Evolutionary conservation across 1,140 invertebrate species (phyloP).

Genomic region (Oscheius sp.): DNA sequence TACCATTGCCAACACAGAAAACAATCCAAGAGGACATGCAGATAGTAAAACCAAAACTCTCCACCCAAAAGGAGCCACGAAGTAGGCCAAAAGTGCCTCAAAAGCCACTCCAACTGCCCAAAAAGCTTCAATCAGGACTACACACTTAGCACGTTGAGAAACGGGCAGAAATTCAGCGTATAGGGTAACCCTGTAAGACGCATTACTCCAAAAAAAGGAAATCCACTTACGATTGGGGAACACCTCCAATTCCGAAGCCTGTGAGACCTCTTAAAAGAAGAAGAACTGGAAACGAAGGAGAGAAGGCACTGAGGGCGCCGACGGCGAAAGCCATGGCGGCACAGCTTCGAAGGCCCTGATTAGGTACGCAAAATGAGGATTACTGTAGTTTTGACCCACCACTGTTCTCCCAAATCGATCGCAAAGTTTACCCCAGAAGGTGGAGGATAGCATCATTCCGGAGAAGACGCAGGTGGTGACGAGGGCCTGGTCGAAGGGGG

Average conservation of each 20-base stretch:
- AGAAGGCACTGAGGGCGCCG: constrained; percentile 82
- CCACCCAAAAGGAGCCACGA: constrained; percentile 85
- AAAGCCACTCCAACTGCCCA: constrained; percentile 81
- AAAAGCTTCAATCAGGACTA: constrained; percentile 90
- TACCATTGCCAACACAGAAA: constrained; percentile 66
- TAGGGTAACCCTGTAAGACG: constrained; percentile 77
- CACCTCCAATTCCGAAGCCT: constrained; percentile 91
- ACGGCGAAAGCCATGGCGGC: constrained; percentile 84
- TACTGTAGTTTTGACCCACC: constrained; percentile 66
- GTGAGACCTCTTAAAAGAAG: constrained; percentile 83
- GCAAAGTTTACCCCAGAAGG: constrained; percentile 90
- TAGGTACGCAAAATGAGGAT: constrained; percentile 39
- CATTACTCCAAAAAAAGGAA: background rate
- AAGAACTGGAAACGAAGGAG: constrained; percentile 86
- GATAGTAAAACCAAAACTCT: constrained; percentile 83
- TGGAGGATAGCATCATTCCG: constrained; percentile 93
- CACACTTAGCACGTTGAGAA: constrained; percentile 87
- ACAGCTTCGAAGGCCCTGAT: constrained; percentile 79
- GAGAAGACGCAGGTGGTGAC: constrained; percentile 82
- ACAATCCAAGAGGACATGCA: constrained; percentile 79
- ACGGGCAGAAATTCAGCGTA: constrained; percentile 92
- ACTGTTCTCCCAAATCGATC: constrained; percentile 85
- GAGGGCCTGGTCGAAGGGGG: constrained; percentile 70
- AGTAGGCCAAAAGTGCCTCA: constrained; percentile 77
- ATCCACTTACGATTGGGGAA: constrained; percentile 87